These are phyloP conservation scores for Nettapus auritus DNA, from an alignment of 2,113 vertebrate species.

Conservation along the genomic window DNA sequence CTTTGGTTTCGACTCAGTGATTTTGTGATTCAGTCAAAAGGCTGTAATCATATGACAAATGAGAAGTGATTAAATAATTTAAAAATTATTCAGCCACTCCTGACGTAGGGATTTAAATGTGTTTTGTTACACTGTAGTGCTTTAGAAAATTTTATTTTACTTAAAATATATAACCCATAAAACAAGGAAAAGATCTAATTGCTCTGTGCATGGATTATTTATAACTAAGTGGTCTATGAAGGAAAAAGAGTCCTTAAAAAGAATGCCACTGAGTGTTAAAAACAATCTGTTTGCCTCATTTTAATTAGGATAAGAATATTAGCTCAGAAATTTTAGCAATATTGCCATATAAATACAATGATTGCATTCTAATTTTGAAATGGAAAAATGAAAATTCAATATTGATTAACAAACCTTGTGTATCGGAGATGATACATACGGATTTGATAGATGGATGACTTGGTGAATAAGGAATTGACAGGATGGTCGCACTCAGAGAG, in stretches of 20 bases:
- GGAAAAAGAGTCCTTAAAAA: slow-evolving; percentile 59
- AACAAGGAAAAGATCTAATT: slow-evolving; percentile 50
- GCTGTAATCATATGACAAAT: background rate
- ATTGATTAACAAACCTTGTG: background rate
- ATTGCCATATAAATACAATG: background rate
- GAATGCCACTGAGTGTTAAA: slow-evolving; percentile 43
- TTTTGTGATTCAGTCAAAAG: background rate
- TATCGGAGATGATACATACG: background rate
- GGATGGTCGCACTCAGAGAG: too few species aligned
- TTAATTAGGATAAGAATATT: slow-evolving; percentile 37
- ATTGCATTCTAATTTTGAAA: slow-evolving; percentile 9
- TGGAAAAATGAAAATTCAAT: background rate
- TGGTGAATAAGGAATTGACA: too few species aligned
- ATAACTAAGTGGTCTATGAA: slow-evolving; percentile 45
- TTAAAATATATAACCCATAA: slow-evolving; percentile 30
- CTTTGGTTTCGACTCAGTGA: background rate
- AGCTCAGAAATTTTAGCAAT: slow-evolving; percentile 15
- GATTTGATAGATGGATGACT: too few species aligned
- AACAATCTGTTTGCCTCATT: slow-evolving; percentile 44
- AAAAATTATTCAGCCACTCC: background rate
- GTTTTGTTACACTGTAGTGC: slow-evolving; percentile 17
- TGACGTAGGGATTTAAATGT: background rate
- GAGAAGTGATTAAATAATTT: background rate
- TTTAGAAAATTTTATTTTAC: slow-evolving; percentile 7
- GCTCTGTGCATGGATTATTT: slow-evolving; percentile 61